A percentile compares a stretch with the other conserved stretches of the same genome.
phyloP scores from a whole-genome alignment of 1,140 invertebrate species.

The Armadillidium nasatum region DNA sequence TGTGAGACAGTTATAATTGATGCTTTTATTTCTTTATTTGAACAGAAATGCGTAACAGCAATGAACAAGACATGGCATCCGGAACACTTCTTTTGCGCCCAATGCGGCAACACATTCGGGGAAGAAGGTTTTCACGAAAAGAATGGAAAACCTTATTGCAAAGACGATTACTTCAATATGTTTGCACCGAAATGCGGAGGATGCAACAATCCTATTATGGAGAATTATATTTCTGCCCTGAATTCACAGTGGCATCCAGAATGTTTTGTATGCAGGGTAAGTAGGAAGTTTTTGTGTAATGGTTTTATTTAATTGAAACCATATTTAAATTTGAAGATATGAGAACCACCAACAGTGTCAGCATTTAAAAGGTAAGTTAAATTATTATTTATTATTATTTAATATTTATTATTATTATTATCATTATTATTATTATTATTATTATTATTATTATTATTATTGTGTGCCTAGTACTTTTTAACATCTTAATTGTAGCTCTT shows the following conservation, averaged over 20 bases:
- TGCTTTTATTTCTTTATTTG: slow-evolving; percentile 45
- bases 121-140: slow-evolving; percentile 94
- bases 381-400: too few species aligned
- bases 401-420: too few species aligned
- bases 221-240: slow-evolving; percentile 97
- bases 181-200: slow-evolving; percentile 98
- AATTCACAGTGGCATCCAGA: slow-evolving; percentile 98
- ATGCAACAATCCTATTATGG: slow-evolving; percentile 93
- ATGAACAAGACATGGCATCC: slow-evolving; percentile 98
- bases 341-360: too few species aligned
- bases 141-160: slow-evolving; percentile 89
- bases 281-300: slow-evolving; percentile 48
- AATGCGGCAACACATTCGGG: slow-evolving; percentile 93
- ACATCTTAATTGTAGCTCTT: too few species aligned
- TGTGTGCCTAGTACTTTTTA: too few species aligned
- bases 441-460: too few species aligned
- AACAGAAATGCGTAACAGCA: slow-evolving; percentile 97
- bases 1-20: too few species aligned
- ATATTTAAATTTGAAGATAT: too few species aligned
- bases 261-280: slow-evolving; percentile 98
- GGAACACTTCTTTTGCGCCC: slow-evolving; percentile 98
- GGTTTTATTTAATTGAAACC: too few species aligned
- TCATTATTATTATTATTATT: too few species aligned
- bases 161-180: slow-evolving; percentile 94
- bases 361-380: too few species aligned